Conservation (phyloP, 2,797 vertebrate species). For the Acomys russatus region DNA sequence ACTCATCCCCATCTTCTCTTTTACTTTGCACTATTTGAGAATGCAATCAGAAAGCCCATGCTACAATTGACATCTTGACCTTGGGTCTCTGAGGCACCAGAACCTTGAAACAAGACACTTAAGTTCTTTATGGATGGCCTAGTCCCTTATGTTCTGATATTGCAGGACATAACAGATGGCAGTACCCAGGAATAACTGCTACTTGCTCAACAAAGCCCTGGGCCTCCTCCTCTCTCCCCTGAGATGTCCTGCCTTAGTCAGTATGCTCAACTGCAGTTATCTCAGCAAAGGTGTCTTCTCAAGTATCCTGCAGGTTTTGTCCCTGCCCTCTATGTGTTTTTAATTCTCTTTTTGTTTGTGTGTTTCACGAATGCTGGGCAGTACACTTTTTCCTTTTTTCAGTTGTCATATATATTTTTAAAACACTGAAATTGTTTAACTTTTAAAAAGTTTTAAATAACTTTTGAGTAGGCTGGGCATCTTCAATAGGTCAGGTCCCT, state of each 20-base stretch:
- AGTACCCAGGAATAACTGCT: not conserved
- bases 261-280: not conserved
- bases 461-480: not conserved
- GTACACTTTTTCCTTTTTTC: not conserved
- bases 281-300: conserved; percentile 14
- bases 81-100: not conserved
- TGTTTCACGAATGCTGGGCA: conserved; percentile 16
- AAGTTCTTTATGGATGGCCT: not conserved
- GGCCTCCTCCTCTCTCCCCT: not conserved
- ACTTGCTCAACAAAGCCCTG: not conserved
- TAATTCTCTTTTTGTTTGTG: conserved; percentile 42
- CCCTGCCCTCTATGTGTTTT: conserved; percentile 21
- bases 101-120: not conserved
- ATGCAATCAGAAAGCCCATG: not conserved
- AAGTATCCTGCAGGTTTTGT: not conserved
- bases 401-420: not conserved
- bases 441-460: not conserved
- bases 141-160: not conserved
- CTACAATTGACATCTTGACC: not conserved
- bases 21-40: not conserved
- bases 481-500: not conserved
- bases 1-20: not conserved
- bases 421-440: not conserved
- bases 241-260: not conserved
- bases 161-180: not conserved